Conservation (phyloP, 2,888 invertebrate species). For the Papilio demoleus region DNA sequence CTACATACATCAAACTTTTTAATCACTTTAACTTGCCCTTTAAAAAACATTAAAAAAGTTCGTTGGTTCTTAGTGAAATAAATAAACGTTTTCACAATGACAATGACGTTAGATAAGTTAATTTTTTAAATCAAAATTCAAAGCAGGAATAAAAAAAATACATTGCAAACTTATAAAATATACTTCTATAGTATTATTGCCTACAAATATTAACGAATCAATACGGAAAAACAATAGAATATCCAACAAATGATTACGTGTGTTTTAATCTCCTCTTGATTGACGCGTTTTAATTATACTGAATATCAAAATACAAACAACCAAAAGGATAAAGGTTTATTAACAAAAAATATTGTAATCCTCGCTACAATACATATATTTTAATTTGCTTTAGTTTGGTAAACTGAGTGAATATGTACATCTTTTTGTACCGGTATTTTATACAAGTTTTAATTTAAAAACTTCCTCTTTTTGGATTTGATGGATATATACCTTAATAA, state of each 20-base stretch:
- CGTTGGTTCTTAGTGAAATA: no score
- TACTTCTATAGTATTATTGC: background rate
- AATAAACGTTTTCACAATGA: no score
- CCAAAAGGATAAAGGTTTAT: conserved; percentile 10
- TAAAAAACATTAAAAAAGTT: no score
- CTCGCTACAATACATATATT: background rate
- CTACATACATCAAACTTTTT: no score
- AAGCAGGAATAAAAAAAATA: no score
- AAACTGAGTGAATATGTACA: background rate
- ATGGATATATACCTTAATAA: no score
- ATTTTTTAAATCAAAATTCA: no score
- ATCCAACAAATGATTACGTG: conserved; percentile 4
- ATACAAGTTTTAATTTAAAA: no score
- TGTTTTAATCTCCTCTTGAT: conserved; percentile 18
- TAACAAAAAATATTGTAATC: conserved; percentile 20
- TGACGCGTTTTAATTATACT: conserved; percentile 24
- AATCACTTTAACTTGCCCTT: no score
- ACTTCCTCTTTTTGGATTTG: no score
- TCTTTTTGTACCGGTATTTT: background rate
- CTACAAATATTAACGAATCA: background rate
- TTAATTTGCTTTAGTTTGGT: background rate
- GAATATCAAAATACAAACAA: conserved; percentile 20
- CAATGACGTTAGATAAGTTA: background rate
- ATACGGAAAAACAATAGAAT: conserved; percentile 14
- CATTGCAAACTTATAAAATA: no score